Evolutionary conservation across 1,140 invertebrate genomes (phyloP).

Genomic region (Idris sp.): DNA sequence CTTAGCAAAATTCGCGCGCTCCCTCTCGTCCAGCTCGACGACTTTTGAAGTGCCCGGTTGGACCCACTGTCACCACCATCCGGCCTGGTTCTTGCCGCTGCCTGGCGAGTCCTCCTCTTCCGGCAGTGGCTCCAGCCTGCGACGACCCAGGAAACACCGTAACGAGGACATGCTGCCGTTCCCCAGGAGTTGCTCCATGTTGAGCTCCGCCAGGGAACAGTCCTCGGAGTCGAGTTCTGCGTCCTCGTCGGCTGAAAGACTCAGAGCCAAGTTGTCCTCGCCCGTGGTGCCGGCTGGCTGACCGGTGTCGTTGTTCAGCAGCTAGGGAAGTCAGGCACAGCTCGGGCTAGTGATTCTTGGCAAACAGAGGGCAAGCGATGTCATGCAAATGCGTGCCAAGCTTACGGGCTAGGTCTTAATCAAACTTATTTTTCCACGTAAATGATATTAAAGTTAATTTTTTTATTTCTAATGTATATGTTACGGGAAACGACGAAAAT

Average conservation of each 20-base stretch:
- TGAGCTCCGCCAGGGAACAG: conserved; percentile 69
- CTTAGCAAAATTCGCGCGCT: conserved; percentile 68
- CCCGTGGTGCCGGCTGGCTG: conserved; percentile 46
- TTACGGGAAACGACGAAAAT: no score
- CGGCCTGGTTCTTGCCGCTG: conserved; percentile 71
- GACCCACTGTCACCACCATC: conserved; percentile 78
- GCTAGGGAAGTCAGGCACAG: conserved; percentile 76
- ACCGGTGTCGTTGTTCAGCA: conserved; percentile 66
- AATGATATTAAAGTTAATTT: no score
- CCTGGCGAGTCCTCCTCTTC: conserved; percentile 76
- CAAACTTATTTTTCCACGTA: conserved; percentile 10
- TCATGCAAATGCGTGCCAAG: conserved; percentile 77
- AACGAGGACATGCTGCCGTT: conserved; percentile 65
- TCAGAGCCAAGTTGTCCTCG: conserved; percentile 70
- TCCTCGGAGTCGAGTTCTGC: conserved; percentile 61
- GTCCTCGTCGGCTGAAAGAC: conserved; percentile 67
- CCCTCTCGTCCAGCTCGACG: conserved; percentile 61
- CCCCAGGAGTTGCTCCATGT: conserved; percentile 75
- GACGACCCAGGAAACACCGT: conserved; percentile 70
- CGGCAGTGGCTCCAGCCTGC: conserved; percentile 74
- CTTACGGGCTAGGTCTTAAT: conserved; percentile 66
- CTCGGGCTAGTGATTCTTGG: conserved; percentile 77
- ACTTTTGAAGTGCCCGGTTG: conserved; percentile 64
- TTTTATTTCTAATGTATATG: no score
- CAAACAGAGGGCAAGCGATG: conserved; percentile 76